Conservation (phyloP, 2,797 vertebrate genomes). For the Argyrosomus regius region DNA sequence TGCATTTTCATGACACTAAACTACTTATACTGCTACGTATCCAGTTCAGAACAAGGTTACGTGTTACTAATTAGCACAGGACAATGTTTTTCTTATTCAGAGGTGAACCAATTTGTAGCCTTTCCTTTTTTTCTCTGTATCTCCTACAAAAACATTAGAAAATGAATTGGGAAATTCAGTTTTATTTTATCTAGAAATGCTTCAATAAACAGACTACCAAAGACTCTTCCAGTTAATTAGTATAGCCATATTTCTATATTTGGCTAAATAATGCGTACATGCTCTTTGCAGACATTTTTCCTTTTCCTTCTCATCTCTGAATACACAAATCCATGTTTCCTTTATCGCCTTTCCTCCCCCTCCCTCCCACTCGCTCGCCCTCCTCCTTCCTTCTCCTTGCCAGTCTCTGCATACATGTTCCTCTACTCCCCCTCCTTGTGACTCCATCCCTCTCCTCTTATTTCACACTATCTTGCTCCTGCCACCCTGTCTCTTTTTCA, state of each 20-base stretch:
- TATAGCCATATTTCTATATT: background rate
- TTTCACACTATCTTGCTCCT: background rate
- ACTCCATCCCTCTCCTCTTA: slow-evolving; percentile 15
- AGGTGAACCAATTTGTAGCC: background rate
- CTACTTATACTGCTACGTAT: background rate
- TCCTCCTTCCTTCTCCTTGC: background rate
- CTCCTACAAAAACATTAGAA: background rate
- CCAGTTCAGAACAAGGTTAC: background rate
- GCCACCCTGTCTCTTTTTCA: slow-evolving; percentile 19
- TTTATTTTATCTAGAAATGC: background rate
- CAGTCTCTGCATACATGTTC: slow-evolving; percentile 17
- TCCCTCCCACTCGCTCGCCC: background rate
- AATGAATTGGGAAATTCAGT: background rate
- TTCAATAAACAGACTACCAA: background rate
- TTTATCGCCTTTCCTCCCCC: slow-evolving; percentile 4
- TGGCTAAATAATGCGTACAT: background rate
- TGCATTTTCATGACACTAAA: background rate
- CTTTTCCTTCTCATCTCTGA: slow-evolving; percentile 2
- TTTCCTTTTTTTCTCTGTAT: background rate
- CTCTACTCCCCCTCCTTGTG: slow-evolving; percentile 2
- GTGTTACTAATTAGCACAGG: background rate
- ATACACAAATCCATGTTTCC: slow-evolving; percentile 2
- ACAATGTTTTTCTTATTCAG: background rate
- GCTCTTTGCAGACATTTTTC: background rate
- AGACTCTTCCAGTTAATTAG: background rate